Conservation (phyloP, 2,888 invertebrate species). For the Mylabris sibirica region DNA sequence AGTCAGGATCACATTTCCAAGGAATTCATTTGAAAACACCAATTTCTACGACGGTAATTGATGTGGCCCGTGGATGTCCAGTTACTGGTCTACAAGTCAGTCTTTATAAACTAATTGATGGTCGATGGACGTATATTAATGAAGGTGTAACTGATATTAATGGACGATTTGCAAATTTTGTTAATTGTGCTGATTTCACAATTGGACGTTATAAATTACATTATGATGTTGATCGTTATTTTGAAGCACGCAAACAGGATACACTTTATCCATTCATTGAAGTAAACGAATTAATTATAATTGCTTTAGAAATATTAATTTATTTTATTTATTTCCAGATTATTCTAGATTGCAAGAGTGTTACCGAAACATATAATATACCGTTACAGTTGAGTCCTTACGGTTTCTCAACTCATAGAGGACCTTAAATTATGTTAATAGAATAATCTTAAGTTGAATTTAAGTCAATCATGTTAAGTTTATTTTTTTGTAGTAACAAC, state of each 20-base stretch:
- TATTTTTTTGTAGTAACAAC: background rate
- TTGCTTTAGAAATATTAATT: slow-evolving; percentile 5
- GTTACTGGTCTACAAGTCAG: slow-evolving; percentile 72
- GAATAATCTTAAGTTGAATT: slow-evolving; percentile 37
- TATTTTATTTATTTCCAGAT: slow-evolving; percentile 64
- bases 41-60: slow-evolving; percentile 78
- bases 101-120: slow-evolving; percentile 70
- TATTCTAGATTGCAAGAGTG: slow-evolving; percentile 71
- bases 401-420: slow-evolving; percentile 81
- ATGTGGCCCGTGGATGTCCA: slow-evolving; percentile 74
- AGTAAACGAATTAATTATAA: slow-evolving; percentile 58
- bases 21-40: slow-evolving; percentile 56
- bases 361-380: slow-evolving; percentile 75
- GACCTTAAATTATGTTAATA: slow-evolving; percentile 61
- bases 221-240: slow-evolving; percentile 78
- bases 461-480: background rate
- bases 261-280: slow-evolving; percentile 81
- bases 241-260: slow-evolving; percentile 66
- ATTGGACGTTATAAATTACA: slow-evolving; percentile 77
- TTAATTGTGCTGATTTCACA: slow-evolving; percentile 67
- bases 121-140: slow-evolving; percentile 74
- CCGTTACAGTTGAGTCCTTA: slow-evolving; percentile 78
- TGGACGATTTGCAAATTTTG: slow-evolving; percentile 72
- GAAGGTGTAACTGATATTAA: slow-evolving; percentile 70
- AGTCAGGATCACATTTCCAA: slow-evolving; percentile 24